Conservation (phyloP, 2,113 vertebrate genomes). For the Pomatorhinus ruficollis region DNA sequence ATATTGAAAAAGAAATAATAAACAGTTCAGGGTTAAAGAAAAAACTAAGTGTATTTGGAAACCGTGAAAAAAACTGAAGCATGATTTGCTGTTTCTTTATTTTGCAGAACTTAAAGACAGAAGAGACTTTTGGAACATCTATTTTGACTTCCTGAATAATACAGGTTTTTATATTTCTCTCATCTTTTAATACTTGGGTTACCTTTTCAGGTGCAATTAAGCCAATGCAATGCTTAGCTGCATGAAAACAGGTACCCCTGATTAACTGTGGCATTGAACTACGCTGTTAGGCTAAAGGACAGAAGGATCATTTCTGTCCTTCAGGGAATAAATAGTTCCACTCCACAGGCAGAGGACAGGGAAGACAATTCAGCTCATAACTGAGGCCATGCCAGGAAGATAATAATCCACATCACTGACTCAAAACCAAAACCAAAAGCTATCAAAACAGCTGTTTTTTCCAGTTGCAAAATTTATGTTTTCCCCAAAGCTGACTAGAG, state of each 20-base stretch:
- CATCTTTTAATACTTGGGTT: background rate
- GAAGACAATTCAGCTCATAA: background rate
- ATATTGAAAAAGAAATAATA: conserved; percentile 17
- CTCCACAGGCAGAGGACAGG: background rate
- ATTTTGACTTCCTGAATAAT: conserved; percentile 17
- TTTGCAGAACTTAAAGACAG: background rate
- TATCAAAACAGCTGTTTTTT: background rate
- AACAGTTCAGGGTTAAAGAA: background rate
- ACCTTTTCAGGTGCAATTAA: conserved; percentile 27
- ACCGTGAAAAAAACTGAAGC: background rate
- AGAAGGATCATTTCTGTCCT: conserved; percentile 30
- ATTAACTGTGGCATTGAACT: conserved; percentile 8
- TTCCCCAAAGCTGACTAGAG: background rate
- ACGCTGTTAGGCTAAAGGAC: conserved; percentile 4
- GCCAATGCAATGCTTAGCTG: background rate
- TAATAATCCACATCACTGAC: background rate
- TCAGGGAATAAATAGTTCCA: background rate
- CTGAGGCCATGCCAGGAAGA: background rate
- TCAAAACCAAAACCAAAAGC: background rate
- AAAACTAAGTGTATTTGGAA: background rate
- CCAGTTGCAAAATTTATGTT: background rate
- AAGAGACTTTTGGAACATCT: background rate
- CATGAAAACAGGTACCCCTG: background rate
- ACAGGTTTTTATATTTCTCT: background rate
- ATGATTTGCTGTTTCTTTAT: background rate